Base-by-base conservation (phyloP, 2,888 invertebrate species). In the Pterostichus madidus region DNA sequence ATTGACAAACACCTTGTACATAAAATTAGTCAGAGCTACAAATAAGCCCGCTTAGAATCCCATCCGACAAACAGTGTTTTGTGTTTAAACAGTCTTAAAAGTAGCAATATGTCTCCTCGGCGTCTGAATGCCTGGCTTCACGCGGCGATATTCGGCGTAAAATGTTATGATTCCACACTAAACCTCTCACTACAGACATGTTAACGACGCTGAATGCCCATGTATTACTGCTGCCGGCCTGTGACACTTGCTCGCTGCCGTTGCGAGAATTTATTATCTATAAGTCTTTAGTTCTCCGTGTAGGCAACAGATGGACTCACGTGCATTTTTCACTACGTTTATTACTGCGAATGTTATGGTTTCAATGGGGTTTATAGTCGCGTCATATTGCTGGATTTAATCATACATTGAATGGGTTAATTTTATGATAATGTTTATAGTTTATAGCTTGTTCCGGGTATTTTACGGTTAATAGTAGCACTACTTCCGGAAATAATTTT, bases 121-220 rank as follows among this genome's bases (percentile, higher is more conserved):
- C 85, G 84, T 85, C 85, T 84, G 85, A 86, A 85, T 85, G 85
- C 85, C 84, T 83, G 85, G 85, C 85, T 85, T 39, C 81, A 86
- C 85, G 85, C 82, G 56, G 86, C 53, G 86, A 86, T 86, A 86
- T 86, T 86, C 86, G 86, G 86, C 86, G 85, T 86, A 86, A 86
- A 86, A 86, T 85, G 86, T 86, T 86, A 86, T 85, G 86, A 86
- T 86, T 86, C 85, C 85, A 83, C 84, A 86, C 85, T 87, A 86
- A 86, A 87, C 85, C 86, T 85, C 85, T 87, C 86, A 79, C 84
- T 46, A 80, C 84, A 80, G 86, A 85, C 86, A 86, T 85, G 84
- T 86, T 87, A 86, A 87, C 85, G 85, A 85, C 83, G 79, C 77
- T 80, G 56, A 78, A 80, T 84, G 84, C 80, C 82, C 85, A 85